Evolutionary conservation across 2,888 invertebrate species (phyloP).

Genomic region (Nysson spinosus): DNA sequence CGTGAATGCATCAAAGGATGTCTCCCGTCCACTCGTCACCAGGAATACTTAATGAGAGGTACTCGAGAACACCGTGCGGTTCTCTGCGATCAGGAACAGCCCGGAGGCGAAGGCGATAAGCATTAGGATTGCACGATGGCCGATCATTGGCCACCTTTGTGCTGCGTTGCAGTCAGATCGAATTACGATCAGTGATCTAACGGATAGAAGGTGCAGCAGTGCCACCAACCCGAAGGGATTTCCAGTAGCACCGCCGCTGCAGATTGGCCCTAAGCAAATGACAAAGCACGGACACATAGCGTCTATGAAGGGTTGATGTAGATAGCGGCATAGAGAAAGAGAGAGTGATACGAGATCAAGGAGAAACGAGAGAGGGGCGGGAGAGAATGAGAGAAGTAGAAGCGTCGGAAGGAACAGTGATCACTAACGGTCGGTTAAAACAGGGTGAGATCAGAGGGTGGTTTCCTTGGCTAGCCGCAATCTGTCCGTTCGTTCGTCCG

Average conservation of each 20-base stretch:
- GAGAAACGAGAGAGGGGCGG: constrained; percentile 26
- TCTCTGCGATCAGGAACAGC: constrained; percentile 30
- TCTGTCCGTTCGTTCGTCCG: constrained; percentile 71
- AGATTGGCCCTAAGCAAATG: constrained; percentile 74
- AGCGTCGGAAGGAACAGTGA: constrained; percentile 34
- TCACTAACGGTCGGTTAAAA: constrained; percentile 43
- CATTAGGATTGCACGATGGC: constrained; percentile 53
- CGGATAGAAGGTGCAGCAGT: constrained; percentile 51
- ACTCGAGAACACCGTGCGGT: constrained; percentile 12
- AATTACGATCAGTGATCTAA: constrained; percentile 72
- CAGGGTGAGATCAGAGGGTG: constrained; percentile 59
- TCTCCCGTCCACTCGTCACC: constrained; percentile 19
- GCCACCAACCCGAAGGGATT: constrained; percentile 54
- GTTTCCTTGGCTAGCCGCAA: constrained; percentile 73
- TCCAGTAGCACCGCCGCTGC: constrained; percentile 58
- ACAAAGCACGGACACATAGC: constrained; percentile 67
- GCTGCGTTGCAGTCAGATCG: constrained; percentile 65
- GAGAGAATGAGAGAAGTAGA: constrained; percentile 9
- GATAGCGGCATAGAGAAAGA: constrained; percentile 35
- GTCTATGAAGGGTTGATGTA: constrained; percentile 34
- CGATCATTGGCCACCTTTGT: constrained; percentile 62
- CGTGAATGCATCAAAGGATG: constrained; percentile 20
- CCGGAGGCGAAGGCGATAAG: constrained; percentile 57
- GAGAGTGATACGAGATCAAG: background rate
- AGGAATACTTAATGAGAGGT: constrained; percentile 43